Conservation (phyloP, 2,888 invertebrate species). For the Zelleria hepariella region DNA sequence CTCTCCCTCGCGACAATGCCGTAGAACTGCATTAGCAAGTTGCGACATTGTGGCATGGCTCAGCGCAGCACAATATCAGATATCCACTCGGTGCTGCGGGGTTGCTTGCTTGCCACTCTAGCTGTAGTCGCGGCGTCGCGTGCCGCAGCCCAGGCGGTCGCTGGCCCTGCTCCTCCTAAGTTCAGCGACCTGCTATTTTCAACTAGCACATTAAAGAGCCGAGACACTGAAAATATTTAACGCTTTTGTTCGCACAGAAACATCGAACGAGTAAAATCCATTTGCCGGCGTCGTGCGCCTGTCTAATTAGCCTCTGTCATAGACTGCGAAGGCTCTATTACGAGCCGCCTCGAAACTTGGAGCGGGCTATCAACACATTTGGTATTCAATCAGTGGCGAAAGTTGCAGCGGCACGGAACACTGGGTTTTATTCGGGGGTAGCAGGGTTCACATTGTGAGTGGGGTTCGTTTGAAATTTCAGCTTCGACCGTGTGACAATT, state of each 20-base stretch:
- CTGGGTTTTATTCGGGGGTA: conserved; percentile 47
- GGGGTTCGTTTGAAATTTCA: conserved; percentile 49
- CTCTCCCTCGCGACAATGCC: neutral
- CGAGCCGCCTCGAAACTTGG: conserved; percentile 66
- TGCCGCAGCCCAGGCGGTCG: conserved; percentile 16
- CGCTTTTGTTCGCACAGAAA: conserved; percentile 42
- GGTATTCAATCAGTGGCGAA: conserved; percentile 45
- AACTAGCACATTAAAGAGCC: conserved; percentile 17
- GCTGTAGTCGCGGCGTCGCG: neutral
- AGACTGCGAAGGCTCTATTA: conserved; percentile 72
- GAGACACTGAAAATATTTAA: conserved; percentile 34
- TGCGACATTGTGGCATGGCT: no score
- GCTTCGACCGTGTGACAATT: conserved; percentile 65
- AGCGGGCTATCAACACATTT: conserved; percentile 63
- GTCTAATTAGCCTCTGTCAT: conserved; percentile 72
- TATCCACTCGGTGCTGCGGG: no score
- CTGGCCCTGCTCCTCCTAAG: conserved; percentile 13
- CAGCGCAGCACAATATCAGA: no score
- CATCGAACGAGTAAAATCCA: conserved; percentile 68
- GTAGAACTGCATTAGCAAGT: no score
- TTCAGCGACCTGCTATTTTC: conserved; percentile 32
- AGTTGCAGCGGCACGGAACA: conserved; percentile 29
- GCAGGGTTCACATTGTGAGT: conserved; percentile 51
- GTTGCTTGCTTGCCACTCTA: neutral
- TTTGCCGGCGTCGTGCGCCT: conserved; percentile 63